Evolutionary conservation across 2,888 invertebrate genomes (phyloP).

Genomic region (Apamea crenata): DNA sequence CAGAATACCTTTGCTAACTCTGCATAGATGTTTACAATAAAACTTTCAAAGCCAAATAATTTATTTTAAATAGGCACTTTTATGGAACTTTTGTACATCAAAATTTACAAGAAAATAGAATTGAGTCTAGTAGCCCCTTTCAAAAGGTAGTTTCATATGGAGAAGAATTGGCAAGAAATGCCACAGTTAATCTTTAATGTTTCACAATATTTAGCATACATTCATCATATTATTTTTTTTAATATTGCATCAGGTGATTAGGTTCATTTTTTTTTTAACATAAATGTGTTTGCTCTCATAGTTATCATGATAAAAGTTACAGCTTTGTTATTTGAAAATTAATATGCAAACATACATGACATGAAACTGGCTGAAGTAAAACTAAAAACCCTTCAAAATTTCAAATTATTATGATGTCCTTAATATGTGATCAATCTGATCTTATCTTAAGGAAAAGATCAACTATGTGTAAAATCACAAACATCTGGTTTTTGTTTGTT

Average conservation of each 20-base stretch:
- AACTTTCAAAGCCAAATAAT: no score
- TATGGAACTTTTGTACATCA: no score
- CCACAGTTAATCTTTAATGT: no score
- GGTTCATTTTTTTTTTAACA: not conserved
- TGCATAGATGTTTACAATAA: not conserved
- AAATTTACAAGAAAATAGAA: no score
- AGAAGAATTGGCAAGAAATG: no score
- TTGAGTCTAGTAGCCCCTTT: no score
- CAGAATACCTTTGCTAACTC: not conserved
- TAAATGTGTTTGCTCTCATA: not conserved
- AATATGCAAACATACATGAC: not conserved
- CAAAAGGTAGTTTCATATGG: no score
- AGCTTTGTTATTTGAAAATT: constrained; percentile 3
- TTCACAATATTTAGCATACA: no score
- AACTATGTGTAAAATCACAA: not conserved
- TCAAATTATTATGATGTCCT: no score
- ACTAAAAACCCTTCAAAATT: not conserved
- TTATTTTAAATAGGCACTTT: no score
- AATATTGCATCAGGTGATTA: not conserved
- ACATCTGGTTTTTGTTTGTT: not conserved
- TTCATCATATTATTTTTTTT: no score
- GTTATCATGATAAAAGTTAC: not conserved
- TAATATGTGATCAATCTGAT: not conserved
- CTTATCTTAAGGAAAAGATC: not conserved
- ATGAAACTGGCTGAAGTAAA: no score